Conservation (phyloP, 2,113 vertebrate genomes). For the Rhodinocichla rosea region DNA sequence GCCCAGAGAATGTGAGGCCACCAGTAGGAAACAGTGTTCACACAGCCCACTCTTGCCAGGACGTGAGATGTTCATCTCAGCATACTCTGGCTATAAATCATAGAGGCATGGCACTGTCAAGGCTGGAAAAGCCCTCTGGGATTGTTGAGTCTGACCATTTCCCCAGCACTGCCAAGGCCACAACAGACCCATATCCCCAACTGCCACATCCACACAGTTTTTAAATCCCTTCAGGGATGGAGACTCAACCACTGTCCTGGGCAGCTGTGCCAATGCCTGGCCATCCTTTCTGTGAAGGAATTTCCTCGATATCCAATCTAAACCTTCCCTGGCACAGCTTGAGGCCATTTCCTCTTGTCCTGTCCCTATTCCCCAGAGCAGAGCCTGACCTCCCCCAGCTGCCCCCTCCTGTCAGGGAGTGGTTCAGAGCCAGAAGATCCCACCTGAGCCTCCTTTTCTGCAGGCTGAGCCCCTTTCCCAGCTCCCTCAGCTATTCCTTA, state of each 20-base stretch:
- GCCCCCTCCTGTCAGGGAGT: not conserved
- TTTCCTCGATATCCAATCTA: accelerated
- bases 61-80: not conserved
- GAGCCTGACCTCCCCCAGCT: accelerated
- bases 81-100: accelerated
- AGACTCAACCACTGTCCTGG: no score
- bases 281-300: not conserved
- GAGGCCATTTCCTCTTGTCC: accelerated
- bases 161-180: not conserved
- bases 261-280: not conserved
- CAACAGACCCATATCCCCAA: not conserved
- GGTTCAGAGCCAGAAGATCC: not conserved
- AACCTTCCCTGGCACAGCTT: not conserved
- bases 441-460: not conserved
- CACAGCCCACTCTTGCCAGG: not conserved
- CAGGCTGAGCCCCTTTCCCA: not conserved
- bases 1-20: not conserved
- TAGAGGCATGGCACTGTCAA: not conserved
- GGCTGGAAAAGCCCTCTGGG: not conserved
- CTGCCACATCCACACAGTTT: not conserved
- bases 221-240: not conserved
- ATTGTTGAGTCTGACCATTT: not conserved
- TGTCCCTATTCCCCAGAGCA: not conserved
- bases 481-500: not conserved
- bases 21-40: not conserved